Evolutionary conservation across 1,140 invertebrate genomes (phyloP).

Genomic region (Drosophila busckii): DNA sequence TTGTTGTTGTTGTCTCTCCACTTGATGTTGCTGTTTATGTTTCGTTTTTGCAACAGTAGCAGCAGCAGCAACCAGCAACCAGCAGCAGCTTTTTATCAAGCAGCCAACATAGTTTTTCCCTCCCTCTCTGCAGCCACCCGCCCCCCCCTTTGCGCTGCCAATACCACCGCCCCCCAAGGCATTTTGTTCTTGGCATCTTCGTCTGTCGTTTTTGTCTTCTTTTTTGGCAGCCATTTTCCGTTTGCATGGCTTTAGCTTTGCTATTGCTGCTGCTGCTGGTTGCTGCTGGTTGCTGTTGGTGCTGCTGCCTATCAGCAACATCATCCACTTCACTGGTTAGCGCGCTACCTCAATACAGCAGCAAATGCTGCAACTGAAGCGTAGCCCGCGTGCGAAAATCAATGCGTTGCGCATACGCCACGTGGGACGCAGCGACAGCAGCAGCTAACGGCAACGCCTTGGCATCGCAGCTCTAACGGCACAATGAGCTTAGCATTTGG

Average conservation of each 20-base stretch:
- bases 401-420: conserved; percentile 53
- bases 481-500: conserved; percentile 38
- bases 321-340: conserved; percentile 29
- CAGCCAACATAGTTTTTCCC: conserved; percentile 51
- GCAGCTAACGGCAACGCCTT: conserved; percentile 2
- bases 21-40: conserved; percentile 70
- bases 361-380: conserved; percentile 6
- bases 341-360: conserved; percentile 4
- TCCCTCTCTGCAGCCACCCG: conserved; percentile 21
- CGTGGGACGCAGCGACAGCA: conserved; percentile 6
- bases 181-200: conserved; percentile 18
- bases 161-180: background rate
- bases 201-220: conserved; percentile 21
- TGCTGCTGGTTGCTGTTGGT: conserved; percentile 16
- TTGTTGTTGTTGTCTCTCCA: conserved; percentile 37
- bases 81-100: conserved; percentile 48
- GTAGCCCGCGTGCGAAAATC: conserved; percentile 50
- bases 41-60: conserved; percentile 46
- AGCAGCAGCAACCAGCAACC: background rate
- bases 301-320: conserved; percentile 2
- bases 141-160: background rate
- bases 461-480: conserved; percentile 1
- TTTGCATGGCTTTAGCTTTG: conserved; percentile 21
- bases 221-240: conserved; percentile 58
- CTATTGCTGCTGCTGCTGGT: too few species aligned